phyloP scores from a whole-genome alignment of 2,888 invertebrate genomes.

The Dermolepida albohirtum region DNA sequence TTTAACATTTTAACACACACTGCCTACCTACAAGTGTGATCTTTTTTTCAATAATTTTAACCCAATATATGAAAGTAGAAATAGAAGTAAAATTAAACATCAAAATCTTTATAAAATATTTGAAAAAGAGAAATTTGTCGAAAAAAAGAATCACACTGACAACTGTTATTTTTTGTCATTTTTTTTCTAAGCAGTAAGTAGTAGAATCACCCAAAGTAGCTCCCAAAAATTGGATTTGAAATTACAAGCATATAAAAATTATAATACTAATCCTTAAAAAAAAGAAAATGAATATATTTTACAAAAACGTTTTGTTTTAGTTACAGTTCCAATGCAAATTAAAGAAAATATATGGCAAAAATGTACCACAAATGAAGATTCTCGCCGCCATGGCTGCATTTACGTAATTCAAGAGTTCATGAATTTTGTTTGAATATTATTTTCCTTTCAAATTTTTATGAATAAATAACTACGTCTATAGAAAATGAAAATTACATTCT shows the following conservation, averaged over 20 bases:
- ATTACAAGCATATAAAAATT: slow-evolving; percentile 24
- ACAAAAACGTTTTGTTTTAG: slow-evolving; percentile 32
- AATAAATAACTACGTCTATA: slow-evolving; percentile 21
- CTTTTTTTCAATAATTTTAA: slow-evolving; percentile 25
- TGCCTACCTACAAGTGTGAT: slow-evolving; percentile 47
- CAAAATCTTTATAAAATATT: slow-evolving; percentile 8
- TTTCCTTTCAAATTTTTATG: not conserved
- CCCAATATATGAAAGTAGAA: not conserved
- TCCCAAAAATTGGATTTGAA: slow-evolving; percentile 39
- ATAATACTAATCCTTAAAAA: slow-evolving; percentile 28
- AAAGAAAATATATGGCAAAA: slow-evolving; percentile 47
- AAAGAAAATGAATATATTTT: slow-evolving; percentile 42
- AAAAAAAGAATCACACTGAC: slow-evolving; percentile 47
- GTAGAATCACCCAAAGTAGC: slow-evolving; percentile 47
- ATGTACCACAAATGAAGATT: slow-evolving; percentile 19
- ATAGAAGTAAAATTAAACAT: slow-evolving; percentile 4
- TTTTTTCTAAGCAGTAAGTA: slow-evolving; percentile 49
- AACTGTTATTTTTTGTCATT: slow-evolving; percentile 43
- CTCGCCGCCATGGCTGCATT: slow-evolving; percentile 23
- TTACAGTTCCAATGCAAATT: slow-evolving; percentile 33
- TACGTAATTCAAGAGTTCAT: slow-evolving; percentile 5
- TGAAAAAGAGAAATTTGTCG: slow-evolving; percentile 27
- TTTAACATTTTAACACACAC: slow-evolving; percentile 49
- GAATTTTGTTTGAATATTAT: slow-evolving; percentile 2
- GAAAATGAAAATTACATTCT: slow-evolving; percentile 13